A percentile compares a stretch with the other conserved stretches of the same genome.
Evolutionary conservation across 2,113 vertebrate genomes (phyloP).

Genomic region (zebrafish (Danio rerio)): DNA sequence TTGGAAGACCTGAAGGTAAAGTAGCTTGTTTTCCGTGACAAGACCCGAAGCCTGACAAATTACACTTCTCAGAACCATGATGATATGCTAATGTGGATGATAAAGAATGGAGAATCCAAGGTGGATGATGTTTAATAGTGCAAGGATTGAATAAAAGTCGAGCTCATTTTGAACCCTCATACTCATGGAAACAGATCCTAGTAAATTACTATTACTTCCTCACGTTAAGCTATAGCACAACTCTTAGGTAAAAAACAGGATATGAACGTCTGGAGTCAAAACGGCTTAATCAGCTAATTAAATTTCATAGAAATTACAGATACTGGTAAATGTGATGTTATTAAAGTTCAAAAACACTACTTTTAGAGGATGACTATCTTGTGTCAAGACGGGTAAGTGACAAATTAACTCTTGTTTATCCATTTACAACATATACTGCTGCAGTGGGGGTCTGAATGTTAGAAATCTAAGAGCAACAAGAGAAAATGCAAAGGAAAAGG

Average conservation of each 20-base stretch:
- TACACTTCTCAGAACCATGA: conserved; percentile 41
- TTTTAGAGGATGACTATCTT: background rate
- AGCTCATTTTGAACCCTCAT: background rate
- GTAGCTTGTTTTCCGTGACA: conserved; percentile 57
- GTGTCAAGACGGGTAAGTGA: background rate
- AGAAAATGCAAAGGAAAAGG: background rate
- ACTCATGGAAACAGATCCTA: background rate
- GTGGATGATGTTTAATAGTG: background rate
- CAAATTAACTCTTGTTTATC: background rate
- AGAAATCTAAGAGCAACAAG: background rate
- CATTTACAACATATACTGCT: background rate
- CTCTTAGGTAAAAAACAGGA: conserved; percentile 10
- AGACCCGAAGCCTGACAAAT: conserved; percentile 66
- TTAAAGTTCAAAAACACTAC: background rate
- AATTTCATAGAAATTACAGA: background rate
- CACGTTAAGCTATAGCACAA: background rate
- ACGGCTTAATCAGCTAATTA: background rate
- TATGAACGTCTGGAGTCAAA: background rate
- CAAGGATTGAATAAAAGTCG: background rate
- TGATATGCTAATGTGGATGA: conserved; percentile 34
- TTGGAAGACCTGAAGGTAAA: conserved; percentile 60
- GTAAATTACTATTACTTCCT: background rate
- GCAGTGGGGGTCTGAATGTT: background rate
- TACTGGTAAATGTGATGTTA: background rate
- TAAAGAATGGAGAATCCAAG: conserved; percentile 48